Base-by-base conservation (phyloP, 53 echinoderm and acorn worm species). In the Temnopleurus reevesii region DNA sequence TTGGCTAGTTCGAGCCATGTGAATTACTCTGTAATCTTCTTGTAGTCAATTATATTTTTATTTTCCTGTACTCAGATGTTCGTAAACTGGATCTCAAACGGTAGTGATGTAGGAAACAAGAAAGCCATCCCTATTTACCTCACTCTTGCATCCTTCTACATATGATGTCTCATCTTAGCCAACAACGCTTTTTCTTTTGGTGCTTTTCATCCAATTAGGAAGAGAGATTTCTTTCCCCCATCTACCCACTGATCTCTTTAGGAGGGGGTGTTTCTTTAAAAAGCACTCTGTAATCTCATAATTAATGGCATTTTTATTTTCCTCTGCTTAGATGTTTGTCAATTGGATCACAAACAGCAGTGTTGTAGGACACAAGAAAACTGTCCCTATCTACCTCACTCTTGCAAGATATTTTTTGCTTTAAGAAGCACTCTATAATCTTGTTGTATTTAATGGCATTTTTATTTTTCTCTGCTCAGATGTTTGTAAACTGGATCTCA, bases 191-290 rank as follows among this genome's bases (percentile, higher is more conserved):
- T n/a, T n/a, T n/a, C n/a, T n/a, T n/a, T n/a, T n/a, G n/a, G n/a
- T n/a, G n/a, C n/a, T n/a, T n/a, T n/a, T n/a, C n/a, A n/a, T n/a
- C n/a, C n/a, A n/a, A n/a, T 25, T 90, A 98, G 98, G 98, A 98
- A 88, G 98, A 98, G 92, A 84, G 98, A 19, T 98, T 98, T 86
- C 55, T 98, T 53, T 98, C 95, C 55, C 98, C 98, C 9, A 91
- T 98, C 35, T 98, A 98, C 46, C 98, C 98, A 2, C 89, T 98
- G 57, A 92, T 98, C 53, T 95, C 90, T 57, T 58, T 98, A 23
- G 95, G 89, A 21, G 98, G 91, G 59, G 95, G 92, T 25, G 89
- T 95, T 83, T n/a, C n/a, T 84, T 96, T 59, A 15, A 19, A 60
- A n/a, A n/a, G n/a, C n/a, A n/a, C n/a, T n/a, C n/a, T n/a, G n/a